These are phyloP conservation scores for Lonchura striata DNA, from an alignment of 2,113 vertebrate species.

Conservation along the genomic window DNA sequence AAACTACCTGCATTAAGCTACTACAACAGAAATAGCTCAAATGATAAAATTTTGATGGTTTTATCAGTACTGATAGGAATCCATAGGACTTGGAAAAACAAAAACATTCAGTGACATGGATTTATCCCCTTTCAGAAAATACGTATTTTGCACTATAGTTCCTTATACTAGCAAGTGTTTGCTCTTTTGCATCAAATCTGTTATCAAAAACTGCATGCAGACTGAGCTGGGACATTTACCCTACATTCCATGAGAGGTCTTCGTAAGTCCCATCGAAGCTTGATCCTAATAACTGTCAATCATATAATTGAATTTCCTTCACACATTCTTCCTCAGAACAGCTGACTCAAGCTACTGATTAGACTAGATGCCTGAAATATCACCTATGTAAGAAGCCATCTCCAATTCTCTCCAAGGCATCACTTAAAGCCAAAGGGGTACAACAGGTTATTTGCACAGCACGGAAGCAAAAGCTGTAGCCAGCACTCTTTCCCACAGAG, in stretches of 20 bases:
- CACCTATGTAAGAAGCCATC: not conserved
- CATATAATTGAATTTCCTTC: not conserved
- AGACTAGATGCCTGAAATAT: not conserved
- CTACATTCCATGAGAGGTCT: not conserved
- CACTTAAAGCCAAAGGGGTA: not conserved
- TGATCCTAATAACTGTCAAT: not conserved
- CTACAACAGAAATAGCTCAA: not conserved
- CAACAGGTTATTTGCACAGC: not conserved
- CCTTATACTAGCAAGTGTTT: not conserved
- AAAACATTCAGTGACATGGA: not conserved
- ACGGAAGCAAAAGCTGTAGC: fast-evolving
- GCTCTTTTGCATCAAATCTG: not conserved
- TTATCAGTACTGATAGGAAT: not conserved
- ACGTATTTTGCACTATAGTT: not conserved
- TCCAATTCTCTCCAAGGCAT: not conserved
- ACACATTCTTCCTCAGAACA: not conserved
- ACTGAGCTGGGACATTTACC: not conserved
- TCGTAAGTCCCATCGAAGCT: not conserved
- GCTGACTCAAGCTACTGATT: not conserved
- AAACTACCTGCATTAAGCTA: not conserved
- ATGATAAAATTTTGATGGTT: not conserved
- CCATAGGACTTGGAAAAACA: not conserved
- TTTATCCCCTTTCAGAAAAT: not conserved
- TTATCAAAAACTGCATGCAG: not conserved
- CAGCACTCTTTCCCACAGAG: not conserved